Evolutionary conservation across 2,888 invertebrate genomes (phyloP).

Genomic region (Geophilus truncorum): DNA sequence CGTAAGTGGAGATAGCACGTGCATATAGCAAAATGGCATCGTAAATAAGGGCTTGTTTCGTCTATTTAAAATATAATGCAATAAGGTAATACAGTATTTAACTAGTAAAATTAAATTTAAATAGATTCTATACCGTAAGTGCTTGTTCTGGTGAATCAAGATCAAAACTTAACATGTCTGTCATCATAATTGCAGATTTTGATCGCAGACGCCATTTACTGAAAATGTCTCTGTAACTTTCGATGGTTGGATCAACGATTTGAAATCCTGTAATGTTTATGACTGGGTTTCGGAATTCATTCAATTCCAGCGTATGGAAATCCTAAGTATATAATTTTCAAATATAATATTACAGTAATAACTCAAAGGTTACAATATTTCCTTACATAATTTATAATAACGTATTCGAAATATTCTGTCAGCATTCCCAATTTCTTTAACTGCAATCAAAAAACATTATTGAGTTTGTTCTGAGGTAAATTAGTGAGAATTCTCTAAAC

Average conservation of each 20-base stretch:
- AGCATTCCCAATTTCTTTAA: not conserved
- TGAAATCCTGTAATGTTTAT: constrained; percentile 38
- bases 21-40: constrained; percentile 51
- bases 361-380: not conserved
- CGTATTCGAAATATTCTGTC: not conserved
- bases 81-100: too few relatives aligned
- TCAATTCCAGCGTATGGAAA: constrained; percentile 38
- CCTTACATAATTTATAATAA: constrained; percentile 13
- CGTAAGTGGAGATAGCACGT: constrained; percentile 46
- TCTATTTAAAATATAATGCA: too few relatives aligned
- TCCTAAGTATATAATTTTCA: constrained; percentile 34
- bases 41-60: constrained; percentile 50
- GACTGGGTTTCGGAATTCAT: constrained; percentile 34
- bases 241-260: constrained; percentile 36
- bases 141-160: not conserved
- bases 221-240: not conserved
- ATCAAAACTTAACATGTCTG: not conserved
- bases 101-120: not conserved
- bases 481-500: not conserved
- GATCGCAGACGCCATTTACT: not conserved
- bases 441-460: not conserved
- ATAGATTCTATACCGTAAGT: not conserved
- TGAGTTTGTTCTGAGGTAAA: not conserved
- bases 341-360: not conserved
- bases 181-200: too few relatives aligned